Percentiles rank a stretch among this genome's conserved stretches.
phyloP scores from a whole-genome alignment of 2,113 vertebrate species.

The Neodontobutis hainanensis region DNA sequence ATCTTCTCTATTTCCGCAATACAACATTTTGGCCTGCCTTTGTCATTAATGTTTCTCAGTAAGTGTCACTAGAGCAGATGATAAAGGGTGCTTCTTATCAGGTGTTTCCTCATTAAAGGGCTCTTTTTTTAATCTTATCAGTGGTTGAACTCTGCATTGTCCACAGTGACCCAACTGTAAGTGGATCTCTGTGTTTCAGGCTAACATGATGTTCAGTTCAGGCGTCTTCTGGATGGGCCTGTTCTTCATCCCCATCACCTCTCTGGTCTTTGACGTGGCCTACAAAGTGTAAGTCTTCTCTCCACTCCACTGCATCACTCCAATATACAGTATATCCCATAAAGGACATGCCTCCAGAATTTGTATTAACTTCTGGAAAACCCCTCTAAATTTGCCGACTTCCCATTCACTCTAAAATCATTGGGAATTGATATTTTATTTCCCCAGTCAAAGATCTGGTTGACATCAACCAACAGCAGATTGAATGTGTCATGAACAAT shows the following conservation, averaged over 20 bases:
- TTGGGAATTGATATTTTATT: slow-evolving; percentile 7
- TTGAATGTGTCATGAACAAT: slow-evolving; percentile 23
- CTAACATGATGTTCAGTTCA: slow-evolving; percentile 92
- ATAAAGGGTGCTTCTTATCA: slow-evolving; percentile 36
- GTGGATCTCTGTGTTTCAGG: slow-evolving; percentile 77
- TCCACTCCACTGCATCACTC: slow-evolving; percentile 29
- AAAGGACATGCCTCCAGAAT: slow-evolving; percentile 47
- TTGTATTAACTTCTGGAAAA: slow-evolving; percentile 32
- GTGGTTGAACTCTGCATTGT: slow-evolving; percentile 40
- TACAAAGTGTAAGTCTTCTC: slow-evolving; percentile 94
- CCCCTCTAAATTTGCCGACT: neutral
- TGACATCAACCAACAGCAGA: slow-evolving; percentile 34
- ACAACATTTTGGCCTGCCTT: slow-evolving; percentile 37
- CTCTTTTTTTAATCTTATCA: slow-evolving; percentile 38
- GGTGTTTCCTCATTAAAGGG: slow-evolving; percentile 52
- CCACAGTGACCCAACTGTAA: slow-evolving; percentile 26
- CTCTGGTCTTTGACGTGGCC: slow-evolving; percentile 89
- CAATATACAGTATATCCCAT: slow-evolving; percentile 17
- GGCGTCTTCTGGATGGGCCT: slow-evolving; percentile 97
- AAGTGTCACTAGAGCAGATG: slow-evolving; percentile 25
- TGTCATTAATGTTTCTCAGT: slow-evolving; percentile 42
- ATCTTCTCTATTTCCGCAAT: slow-evolving; percentile 54
- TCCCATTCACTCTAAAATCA: slow-evolving; percentile 9
- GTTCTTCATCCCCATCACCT: slow-evolving; percentile 92
- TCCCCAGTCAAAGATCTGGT: slow-evolving; percentile 8